phyloP scores from a whole-genome alignment of 2,113 vertebrate species.

The Ammospiza caudacuta region DNA sequence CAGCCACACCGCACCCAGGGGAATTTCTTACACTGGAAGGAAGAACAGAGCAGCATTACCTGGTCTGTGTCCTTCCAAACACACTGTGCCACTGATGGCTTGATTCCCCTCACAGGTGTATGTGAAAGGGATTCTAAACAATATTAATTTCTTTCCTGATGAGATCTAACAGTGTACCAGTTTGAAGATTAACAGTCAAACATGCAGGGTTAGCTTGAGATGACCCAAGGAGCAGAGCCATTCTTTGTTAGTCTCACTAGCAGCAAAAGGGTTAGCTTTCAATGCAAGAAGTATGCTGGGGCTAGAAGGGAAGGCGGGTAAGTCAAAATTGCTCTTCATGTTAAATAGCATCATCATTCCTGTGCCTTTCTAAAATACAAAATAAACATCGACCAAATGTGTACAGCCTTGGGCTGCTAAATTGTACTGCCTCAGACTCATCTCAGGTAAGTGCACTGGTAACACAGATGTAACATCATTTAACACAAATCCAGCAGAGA shows the following conservation, averaged over 20 bases:
- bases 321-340: not conserved
- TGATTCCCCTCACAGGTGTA: not conserved
- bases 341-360: not conserved
- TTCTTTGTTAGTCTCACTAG: conserved; percentile 39
- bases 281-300: not conserved
- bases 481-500: not conserved
- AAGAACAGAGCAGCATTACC: not conserved
- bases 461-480: not conserved
- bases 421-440: not conserved
- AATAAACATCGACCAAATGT: not conserved
- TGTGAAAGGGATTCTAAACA: not conserved
- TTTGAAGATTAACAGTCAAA: conserved; percentile 33
- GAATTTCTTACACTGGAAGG: not conserved
- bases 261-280: not conserved
- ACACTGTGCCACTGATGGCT: not conserved
- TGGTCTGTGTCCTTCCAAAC: not conserved
- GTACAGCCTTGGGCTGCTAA: not conserved
- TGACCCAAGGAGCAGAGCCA: not conserved
- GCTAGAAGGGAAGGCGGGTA: not conserved
- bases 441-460: not conserved
- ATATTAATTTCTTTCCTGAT: conserved; percentile 25
- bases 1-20: not conserved
- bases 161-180: not conserved
- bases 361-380: conserved; percentile 8
- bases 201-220: conserved; percentile 35